These are phyloP conservation scores for Myotis brandtii DNA, from an alignment of 2,113 vertebrate species.

Conservation along the genomic window DNA sequence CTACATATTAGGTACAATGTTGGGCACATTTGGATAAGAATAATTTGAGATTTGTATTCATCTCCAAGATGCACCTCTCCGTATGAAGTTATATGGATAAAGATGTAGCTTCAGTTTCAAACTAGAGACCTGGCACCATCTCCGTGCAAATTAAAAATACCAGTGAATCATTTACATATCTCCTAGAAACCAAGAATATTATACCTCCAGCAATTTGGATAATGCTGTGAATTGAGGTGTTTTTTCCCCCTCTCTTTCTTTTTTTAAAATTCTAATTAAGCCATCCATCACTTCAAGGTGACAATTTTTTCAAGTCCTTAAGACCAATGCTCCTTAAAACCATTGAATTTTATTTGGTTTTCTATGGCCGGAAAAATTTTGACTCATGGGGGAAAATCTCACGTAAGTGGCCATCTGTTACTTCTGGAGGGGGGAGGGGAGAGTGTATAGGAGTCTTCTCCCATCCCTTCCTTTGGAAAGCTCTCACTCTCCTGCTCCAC, in stretches of 20 bases:
- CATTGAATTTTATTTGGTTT: constrained; percentile 40
- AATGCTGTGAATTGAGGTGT: background rate
- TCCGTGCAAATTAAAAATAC: constrained; percentile 67
- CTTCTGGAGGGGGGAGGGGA: background rate
- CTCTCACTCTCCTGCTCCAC: background rate
- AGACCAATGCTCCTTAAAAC: background rate
- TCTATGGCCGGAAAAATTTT: constrained; percentile 3
- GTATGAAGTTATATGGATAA: constrained; percentile 16
- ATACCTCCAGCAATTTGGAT: constrained; percentile 55
- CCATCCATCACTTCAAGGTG: constrained; percentile 35
- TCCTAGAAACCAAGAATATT: constrained; percentile 58
- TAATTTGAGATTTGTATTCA: constrained; percentile 23
- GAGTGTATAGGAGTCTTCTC: background rate
- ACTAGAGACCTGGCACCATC: constrained; percentile 54
- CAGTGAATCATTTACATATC: constrained; percentile 62
- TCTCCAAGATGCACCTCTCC: constrained; percentile 19
- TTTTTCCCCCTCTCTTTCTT: background rate
- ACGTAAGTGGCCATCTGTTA: background rate
- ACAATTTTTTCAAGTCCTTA: constrained; percentile 54
- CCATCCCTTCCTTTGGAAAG: background rate
- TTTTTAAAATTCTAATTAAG: constrained; percentile 46
- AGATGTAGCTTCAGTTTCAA: constrained; percentile 21
- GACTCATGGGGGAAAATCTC: background rate
- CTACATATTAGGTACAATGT: background rate
- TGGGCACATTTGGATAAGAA: constrained; percentile 1